A percentile compares a stretch with the other conserved stretches of the same genome.
phyloP scores from a whole-genome alignment of 30 jellyfish, hydroid and myxozoan genomes.

The Pelagia noctiluca region DNA sequence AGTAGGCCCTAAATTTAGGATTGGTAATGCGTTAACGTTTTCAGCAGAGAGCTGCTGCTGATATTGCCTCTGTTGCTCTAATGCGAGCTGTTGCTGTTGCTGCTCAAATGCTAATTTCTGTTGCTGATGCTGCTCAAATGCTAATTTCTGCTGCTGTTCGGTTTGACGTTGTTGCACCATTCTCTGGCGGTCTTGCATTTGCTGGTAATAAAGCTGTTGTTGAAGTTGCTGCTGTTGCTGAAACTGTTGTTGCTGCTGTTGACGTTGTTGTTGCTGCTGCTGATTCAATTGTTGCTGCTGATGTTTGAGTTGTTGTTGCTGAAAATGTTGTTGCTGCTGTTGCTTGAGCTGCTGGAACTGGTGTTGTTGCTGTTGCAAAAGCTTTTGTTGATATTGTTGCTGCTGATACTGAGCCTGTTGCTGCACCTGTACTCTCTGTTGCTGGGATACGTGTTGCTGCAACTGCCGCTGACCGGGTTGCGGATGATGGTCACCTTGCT shows the following conservation, averaged over 20 bases:
- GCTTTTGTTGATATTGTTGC: background rate
- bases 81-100: background rate
- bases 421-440: conserved; percentile 50
- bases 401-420: conserved; percentile 9
- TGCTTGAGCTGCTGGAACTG: background rate
- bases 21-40: no score
- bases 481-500: conserved; percentile 21
- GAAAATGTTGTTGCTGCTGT: conserved; percentile 5
- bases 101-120: no score
- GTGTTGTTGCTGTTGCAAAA: conserved; percentile 1
- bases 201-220: conserved; percentile 4
- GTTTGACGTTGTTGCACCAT: background rate
- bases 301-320: background rate
- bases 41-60: conserved; percentile 8
- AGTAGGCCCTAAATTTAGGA: background rate
- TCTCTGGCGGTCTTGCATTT: background rate
- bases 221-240: conserved; percentile 9
- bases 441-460: conserved; percentile 69
- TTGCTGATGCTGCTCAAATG: background rate
- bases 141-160: background rate
- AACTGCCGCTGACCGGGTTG: conserved; percentile 56
- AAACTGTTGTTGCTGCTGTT: background rate
- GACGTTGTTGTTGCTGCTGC: background rate
- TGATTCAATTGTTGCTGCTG: background rate
- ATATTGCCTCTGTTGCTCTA: background rate